Percentiles rank a stretch among this genome's conserved stretches.
phyloP scores from a whole-genome alignment of 2,888 invertebrate genomes.

The Automeris io region DNA sequence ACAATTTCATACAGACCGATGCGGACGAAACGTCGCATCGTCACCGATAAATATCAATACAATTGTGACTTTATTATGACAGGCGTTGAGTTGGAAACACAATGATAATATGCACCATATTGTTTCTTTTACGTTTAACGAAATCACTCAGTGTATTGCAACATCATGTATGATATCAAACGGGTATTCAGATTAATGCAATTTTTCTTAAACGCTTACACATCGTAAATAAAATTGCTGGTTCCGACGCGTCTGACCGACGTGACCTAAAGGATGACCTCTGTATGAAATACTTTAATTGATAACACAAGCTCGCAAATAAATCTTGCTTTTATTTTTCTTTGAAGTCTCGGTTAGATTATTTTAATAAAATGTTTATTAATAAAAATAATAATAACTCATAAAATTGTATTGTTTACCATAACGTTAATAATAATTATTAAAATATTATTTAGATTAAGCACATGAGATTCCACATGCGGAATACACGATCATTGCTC shows the following conservation, averaged over 20 bases:
- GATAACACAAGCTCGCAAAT: conserved; percentile 24
- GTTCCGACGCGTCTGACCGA: conserved; percentile 44
- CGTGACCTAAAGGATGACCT: conserved; percentile 45
- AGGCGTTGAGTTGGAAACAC: conserved; percentile 30
- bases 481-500: too few species aligned
- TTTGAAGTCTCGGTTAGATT: conserved; percentile 3
- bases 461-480: too few species aligned
- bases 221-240: conserved; percentile 76
- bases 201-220: conserved; percentile 77
- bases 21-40: conserved; percentile 36
- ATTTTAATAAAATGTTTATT: too few species aligned
- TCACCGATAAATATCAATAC: conserved; percentile 27
- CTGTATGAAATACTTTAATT: conserved; percentile 57
- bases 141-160: conserved; percentile 65
- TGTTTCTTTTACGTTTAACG: conserved; percentile 30
- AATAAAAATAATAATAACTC: too few species aligned
- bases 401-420: too few species aligned
- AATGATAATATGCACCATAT: conserved; percentile 23
- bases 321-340: background rate
- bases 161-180: conserved; percentile 74
- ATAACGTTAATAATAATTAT: too few species aligned
- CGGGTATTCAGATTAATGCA: conserved; percentile 76
- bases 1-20: conserved; percentile 72
- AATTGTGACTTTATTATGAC: conserved; percentile 43
- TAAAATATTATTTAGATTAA: too few species aligned